Evolutionary conservation across 1,140 invertebrate species (phyloP).

Genomic region (Gonioctena quinquepunctata): DNA sequence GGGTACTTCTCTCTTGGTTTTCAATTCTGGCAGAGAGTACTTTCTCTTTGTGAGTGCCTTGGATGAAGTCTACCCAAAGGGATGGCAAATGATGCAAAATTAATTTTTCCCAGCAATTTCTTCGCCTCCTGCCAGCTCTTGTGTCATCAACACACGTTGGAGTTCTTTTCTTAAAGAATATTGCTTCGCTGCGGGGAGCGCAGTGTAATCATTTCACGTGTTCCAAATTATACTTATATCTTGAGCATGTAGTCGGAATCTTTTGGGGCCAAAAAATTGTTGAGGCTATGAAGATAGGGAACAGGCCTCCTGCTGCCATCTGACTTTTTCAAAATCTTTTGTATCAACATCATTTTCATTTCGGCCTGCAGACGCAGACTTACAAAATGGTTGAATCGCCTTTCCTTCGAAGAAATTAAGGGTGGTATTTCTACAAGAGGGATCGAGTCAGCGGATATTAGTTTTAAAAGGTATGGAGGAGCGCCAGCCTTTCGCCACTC

Average conservation of each 20-base stretch:
- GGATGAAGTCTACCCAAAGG: slow-evolving; percentile 10
- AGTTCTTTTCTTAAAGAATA: background rate
- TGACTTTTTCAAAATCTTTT: background rate
- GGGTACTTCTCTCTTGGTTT: background rate
- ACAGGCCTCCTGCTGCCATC: background rate
- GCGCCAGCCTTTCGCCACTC: too few relatives aligned
- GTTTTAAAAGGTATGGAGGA: too few relatives aligned
- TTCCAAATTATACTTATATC: slow-evolving; percentile 14
- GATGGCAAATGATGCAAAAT: slow-evolving; percentile 12
- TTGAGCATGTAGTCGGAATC: slow-evolving; percentile 36
- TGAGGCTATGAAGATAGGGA: slow-evolving; percentile 7
- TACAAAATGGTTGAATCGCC: too few relatives aligned
- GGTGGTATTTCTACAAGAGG: too few relatives aligned
- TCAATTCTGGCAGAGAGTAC: background rate
- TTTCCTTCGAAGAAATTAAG: too few relatives aligned
- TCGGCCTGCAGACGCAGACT: too few relatives aligned
- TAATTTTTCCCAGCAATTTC: background rate
- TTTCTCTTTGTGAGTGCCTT: background rate
- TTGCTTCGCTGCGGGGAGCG: background rate
- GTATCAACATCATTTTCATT: background rate
- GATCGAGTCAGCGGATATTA: too few relatives aligned
- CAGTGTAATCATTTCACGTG: background rate
- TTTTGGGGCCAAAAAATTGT: slow-evolving; percentile 1
- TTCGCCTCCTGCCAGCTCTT: background rate
- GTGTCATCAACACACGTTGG: background rate